Evolutionary conservation across 2,113 vertebrate species (phyloP), one percentile per base, ranked within the genome.

Genomic region (Lontra canadensis): DNA sequence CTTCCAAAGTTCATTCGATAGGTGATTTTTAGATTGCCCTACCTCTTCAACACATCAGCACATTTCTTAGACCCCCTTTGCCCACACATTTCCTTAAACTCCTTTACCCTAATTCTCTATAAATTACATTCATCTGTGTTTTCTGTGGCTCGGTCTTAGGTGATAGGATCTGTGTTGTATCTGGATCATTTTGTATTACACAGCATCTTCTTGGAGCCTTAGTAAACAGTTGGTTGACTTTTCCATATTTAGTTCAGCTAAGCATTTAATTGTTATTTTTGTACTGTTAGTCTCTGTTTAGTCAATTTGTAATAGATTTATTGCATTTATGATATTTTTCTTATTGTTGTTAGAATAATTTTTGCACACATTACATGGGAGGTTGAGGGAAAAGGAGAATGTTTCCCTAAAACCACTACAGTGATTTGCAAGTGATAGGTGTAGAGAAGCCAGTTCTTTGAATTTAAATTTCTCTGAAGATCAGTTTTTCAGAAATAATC

Each of bases 321-420:
- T 88, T 88, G 69, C 14, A 80, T 52, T 63, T 90, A 36, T 47
- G 13, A 44, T 21, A 71, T 79, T 88, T 87, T 87, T 59, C 23
- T 80, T 84, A 21, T 87, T 95, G 69, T 49, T 94, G 61, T 49
- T 17, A 88, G 79, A 94, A 80, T 86, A 83, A 81, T 94, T 93
- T 97, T 94, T 98, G 5, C 52, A 92, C n/a, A 91, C 34, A 88
- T 11, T 93, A 74, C 23, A 71, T 69, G 57, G 63, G 94, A 73
- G 36, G 84, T n/a, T 84, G 76, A 94, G 65, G 47, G 67, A 76
- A 96, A 95, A 90, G 36, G 69, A 84, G 20, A 44, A 6, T 89
- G 20, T 65, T 95, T 79, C 34, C 44, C 36, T 20, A 17, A 80
- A 67, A 92, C 63, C 63, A 78, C 67, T 59, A 17, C 34, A 89